Evolutionary conservation across 1,140 invertebrate species (phyloP), one percentile per base, ranked within the genome.

Genomic region (Procambarus clarkii): DNA sequence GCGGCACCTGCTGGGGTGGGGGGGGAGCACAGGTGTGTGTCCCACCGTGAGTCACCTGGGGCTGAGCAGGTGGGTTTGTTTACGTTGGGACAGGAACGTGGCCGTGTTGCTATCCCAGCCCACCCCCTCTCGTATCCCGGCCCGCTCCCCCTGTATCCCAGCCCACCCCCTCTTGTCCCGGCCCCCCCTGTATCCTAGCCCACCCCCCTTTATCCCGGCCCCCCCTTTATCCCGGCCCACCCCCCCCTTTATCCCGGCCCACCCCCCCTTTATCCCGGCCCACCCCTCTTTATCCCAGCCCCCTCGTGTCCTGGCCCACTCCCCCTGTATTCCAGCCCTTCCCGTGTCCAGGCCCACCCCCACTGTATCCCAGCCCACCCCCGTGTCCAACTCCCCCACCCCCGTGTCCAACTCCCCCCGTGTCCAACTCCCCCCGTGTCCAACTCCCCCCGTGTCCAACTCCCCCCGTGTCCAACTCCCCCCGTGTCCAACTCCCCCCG

Each of bases 61-160:
- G 77, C 44, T 9, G 46, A 44, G 77, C 77, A 82, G 50, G 48
- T 60, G 50, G 80, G 50, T 60, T 74, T 74, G 69, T 74, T 74
- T 74, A 74, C 69, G 5, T 74, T 11, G 69, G 21, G 7, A 21
- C 5, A 7, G 5, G n/a, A 15, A 74, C 21, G 69, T 74, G 69
- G n/a, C 24, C 34, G n/a, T 74, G 24, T 21, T 74, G 69, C 7
- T 69, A 11, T 21, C 21, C 11, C 9, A 0, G 13, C 11, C 64
- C 3, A 11, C 18, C 3, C 11, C 13, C 13, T 18, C 4, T 13
- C 60, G 3, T 18, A 13, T 45, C 18, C 44, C 18, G 9, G 45
- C 15, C 78, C 78, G 34, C n/a, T n/a, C 21, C 15, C 44, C 78
- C 24, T 58, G 13, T 34, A 1, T 34, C 34, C 34, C 34, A 1